These are phyloP conservation scores for Cydia splendana DNA, from an alignment of 1,140 invertebrate species.

Conservation along the genomic window DNA sequence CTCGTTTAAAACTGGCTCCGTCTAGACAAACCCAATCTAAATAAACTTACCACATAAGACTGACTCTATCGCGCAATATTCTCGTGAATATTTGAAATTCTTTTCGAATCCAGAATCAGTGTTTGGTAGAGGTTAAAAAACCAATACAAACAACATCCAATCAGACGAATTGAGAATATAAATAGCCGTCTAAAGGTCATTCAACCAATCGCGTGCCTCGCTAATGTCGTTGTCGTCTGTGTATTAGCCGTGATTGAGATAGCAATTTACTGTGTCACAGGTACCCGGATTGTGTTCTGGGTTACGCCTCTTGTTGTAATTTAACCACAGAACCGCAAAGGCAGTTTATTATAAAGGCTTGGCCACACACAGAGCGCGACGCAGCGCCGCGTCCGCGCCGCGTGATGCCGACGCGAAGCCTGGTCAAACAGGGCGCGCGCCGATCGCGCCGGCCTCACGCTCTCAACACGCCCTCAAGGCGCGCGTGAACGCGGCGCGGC, in stretches of 20 bases:
- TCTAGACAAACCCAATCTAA: constrained; percentile 32
- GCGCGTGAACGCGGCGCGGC: no score
- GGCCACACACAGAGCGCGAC: no score
- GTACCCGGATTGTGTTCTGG: constrained; percentile 11
- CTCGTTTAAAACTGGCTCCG: constrained; percentile 20
- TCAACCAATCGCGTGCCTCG: constrained; percentile 20
- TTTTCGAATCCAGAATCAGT: constrained; percentile 16
- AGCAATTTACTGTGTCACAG: constrained; percentile 30
- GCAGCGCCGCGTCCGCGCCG: no score
- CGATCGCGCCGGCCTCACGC: no score
- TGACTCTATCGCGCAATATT: constrained; percentile 17
- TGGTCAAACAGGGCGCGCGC: no score
- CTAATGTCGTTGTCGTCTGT: not conserved
- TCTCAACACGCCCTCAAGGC: no score
- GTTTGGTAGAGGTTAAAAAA: constrained; percentile 13
- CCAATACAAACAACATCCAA: constrained; percentile 30
- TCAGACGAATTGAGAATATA: constrained; percentile 25
- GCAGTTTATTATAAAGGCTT: not conserved
- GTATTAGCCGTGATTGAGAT: not conserved
- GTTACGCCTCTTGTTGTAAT: not conserved
- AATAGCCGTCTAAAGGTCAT: constrained; percentile 32
- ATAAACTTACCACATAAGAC: constrained; percentile 30
- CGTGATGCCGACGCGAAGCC: no score
- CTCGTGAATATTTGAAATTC: constrained; percentile 29
- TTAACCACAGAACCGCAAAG: not conserved